Evolutionary conservation across 1,140 invertebrate species (phyloP), one percentile per base, ranked within the genome.

Genomic region (Drosophila santomea): DNA sequence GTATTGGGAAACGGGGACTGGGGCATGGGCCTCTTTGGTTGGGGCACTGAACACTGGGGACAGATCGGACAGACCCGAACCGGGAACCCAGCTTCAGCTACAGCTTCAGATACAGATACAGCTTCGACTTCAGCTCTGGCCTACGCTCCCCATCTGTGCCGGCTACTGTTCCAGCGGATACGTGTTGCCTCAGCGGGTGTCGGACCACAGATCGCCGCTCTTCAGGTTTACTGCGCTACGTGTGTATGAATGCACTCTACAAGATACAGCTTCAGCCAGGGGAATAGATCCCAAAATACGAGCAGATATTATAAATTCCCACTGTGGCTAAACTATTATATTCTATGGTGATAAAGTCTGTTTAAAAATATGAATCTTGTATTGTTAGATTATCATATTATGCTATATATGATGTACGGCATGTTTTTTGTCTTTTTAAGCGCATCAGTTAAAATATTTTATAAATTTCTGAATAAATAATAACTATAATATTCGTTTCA

Each of bases 161-260:
- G 43, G 67, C 67, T 71, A 71, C 67, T 71, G 67, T 71, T 69
- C 64, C 67, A 71, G 43, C 64, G 64, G 67, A 57, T 71, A 68
- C 52, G 67, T 71, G 67, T 71, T 68, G 67, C 25, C 67, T 56
- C 67, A 71, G 67, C 67, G 67, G 67, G 67, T 50, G 67, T 57
- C 63, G 64, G 67, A 51, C 50, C 50, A 47, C 12, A 71, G 67
- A 71, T 71, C 25, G 41, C 43, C 25, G 35, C 63, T 57, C 25
- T 55, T 48, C 67, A 67, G 35, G 50, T 67, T 67, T 39, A 32
- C 32, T 32, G 61, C 39, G 23, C 32, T 38, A 23, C 60, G 10
- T 23, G 36, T 35, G 50, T 28, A n/a, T 17, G 17, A 8, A 36
- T 36, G 11, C 39, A 55, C 1, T 43, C 11, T 17, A 45, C 17